Base-by-base conservation (phyloP, 2,797 vertebrate species). In the Sebastes alutus region DNA sequence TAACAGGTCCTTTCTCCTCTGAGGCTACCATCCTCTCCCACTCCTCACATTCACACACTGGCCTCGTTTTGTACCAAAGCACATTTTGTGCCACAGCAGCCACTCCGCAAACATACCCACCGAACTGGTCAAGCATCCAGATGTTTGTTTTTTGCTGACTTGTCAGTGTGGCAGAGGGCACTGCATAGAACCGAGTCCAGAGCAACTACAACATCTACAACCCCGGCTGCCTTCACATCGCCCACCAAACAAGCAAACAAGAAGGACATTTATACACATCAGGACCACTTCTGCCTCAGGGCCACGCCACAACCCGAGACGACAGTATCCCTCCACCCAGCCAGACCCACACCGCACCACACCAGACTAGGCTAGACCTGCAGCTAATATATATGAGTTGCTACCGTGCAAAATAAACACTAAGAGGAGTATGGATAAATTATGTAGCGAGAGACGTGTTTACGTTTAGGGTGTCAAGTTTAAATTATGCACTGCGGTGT, bases 391-490 rank as follows among this genome's bases (percentile, higher is more conserved):
- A 89, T 76, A 87, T 72, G 84, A 79, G 83, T 68, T 73, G 89
- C 90, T 94, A 93, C 91, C 78, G 91, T 92, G 84, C 86, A 94
- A 89, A 92, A 90, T 72, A 93, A 94, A 93, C 93, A 93, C 72
- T 2, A 55, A 75, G 83, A 91, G 89, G 86, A 89, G 87, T 92
- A 89, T 84, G 87, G 91, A 88, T 90, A 89, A 93, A 92, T 93
- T 73, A 92, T 88, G 89, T 87, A 89, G 88, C 77, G 82, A 94
- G 87, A 92, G 92, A 93, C 75, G 64, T 93, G 93, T 94, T 94
- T 94, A 94, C 76, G 60, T 92, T 92, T 62, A 87, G 80, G 87
- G 93, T 94, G 94, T 95, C 93, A 87, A 89, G 91, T 93, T 93
- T 91, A 92, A 94, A 94, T 95, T 88, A 92, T 87, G 89, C 86